Conservation (phyloP, 2,888 invertebrate genomes). For the Tenthredo scrophulariae region DNA sequence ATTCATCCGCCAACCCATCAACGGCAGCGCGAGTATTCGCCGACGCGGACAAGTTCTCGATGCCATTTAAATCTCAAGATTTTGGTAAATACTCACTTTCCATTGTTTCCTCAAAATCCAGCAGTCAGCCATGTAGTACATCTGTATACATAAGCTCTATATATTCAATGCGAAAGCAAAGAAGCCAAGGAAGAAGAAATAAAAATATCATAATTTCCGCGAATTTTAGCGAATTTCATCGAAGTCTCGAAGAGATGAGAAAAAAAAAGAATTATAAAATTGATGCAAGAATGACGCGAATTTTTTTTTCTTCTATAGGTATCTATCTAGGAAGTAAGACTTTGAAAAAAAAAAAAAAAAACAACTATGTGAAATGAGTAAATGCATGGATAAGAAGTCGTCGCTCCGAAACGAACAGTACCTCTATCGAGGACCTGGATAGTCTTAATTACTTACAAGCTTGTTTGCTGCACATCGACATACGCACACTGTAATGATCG, state of each 20-base stretch:
- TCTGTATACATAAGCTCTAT: neutral
- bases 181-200: neutral
- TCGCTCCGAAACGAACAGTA: neutral
- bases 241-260: too few species aligned
- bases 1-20: neutral
- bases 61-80: neutral
- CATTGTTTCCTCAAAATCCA: neutral
- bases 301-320: too few species aligned
- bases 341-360: neutral
- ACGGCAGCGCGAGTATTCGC: neutral
- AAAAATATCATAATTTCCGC: neutral
- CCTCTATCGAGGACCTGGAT: neutral
- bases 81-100: neutral
- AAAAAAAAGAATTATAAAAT: too few species aligned
- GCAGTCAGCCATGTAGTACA: neutral
- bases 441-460: neutral
- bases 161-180: neutral
- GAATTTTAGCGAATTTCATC: neutral
- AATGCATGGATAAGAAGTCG: neutral
- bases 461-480: neutral
- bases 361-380: neutral
- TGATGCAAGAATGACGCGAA: too few species aligned
- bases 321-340: neutral
- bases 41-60: neutral
- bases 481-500: conserved; percentile 10